Percentiles rank a stretch among this genome's conserved stretches.
Evolutionary conservation across 1,140 invertebrate species (phyloP).

Genomic region (Homarus americanus): DNA sequence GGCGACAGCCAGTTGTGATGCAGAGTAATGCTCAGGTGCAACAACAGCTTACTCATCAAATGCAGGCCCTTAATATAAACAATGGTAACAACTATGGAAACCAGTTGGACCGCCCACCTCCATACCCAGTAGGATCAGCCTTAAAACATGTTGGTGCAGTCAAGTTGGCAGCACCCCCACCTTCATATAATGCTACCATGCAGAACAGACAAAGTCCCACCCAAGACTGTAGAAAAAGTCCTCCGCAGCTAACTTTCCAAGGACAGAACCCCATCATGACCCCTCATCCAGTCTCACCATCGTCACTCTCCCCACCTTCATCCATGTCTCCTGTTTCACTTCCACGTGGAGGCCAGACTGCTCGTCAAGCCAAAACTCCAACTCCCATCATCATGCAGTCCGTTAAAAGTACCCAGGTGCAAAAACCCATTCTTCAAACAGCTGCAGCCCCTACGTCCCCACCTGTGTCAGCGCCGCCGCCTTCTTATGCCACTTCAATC

Average conservation of each 20-base stretch:
- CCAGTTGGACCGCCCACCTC: conserved; percentile 86
- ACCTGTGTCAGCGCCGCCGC: conserved; percentile 78
- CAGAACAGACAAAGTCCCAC: conserved; percentile 92
- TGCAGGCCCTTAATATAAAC: conserved; percentile 90
- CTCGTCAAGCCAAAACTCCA: conserved; percentile 89
- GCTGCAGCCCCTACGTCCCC: conserved; percentile 89
- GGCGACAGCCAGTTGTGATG: conserved; percentile 85
- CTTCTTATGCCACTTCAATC: conserved; percentile 78
- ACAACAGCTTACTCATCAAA: conserved; percentile 90
- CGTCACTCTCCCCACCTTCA: conserved; percentile 63
- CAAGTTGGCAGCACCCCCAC: conserved; percentile 82
- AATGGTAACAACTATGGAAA: conserved; percentile 80
- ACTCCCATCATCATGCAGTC: conserved; percentile 97
- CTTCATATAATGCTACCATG: conserved; percentile 90
- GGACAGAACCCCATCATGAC: conserved; percentile 56
- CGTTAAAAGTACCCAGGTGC: conserved; percentile 95
- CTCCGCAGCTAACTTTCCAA: conserved; percentile 80
- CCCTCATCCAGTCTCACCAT: conserved; percentile 65
- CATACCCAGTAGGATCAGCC: conserved; percentile 84
- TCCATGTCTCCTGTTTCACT: conserved; percentile 69
- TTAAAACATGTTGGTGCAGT: conserved; percentile 79
- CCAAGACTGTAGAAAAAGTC: conserved; percentile 87
- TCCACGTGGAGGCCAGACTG: conserved; percentile 81
- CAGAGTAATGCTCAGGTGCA: conserved; percentile 90
- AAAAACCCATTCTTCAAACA: conserved; percentile 95